A percentile compares a stretch with the other conserved stretches of the same genome.
Conservation (phyloP, 2,113 vertebrate species). For the Python bivittatus region DNA sequence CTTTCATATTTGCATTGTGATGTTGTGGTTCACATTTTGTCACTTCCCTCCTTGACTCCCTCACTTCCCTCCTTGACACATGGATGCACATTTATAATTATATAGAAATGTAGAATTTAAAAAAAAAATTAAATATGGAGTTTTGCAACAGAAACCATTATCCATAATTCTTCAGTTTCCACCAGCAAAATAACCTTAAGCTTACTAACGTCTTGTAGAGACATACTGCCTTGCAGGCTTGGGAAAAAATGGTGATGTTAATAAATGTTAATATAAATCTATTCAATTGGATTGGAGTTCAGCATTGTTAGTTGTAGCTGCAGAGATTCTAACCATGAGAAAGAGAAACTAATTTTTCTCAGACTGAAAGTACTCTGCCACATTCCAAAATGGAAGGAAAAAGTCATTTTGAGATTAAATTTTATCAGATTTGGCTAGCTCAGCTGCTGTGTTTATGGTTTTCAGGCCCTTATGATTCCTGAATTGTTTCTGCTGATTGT, state of each 20-base stretch:
- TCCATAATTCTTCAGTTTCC: not conserved
- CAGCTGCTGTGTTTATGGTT: not conserved
- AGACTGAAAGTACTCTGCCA: not conserved
- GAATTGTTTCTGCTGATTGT: not conserved
- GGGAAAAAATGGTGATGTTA: not conserved
- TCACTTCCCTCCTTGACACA: not conserved
- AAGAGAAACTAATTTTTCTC: too few species aligned
- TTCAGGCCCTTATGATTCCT: not conserved
- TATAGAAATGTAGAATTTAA: not conserved
- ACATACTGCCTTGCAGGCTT: not conserved
- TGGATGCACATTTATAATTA: not conserved
- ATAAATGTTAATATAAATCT: not conserved
- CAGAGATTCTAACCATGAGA: not conserved
- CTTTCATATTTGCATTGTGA: not conserved
- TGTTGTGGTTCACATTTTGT: not conserved
- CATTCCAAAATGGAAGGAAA: not conserved
- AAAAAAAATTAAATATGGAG: not conserved
- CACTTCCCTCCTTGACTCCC: not conserved
- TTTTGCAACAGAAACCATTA: not conserved
- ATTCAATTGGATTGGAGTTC: not conserved
- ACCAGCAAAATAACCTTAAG: not conserved
- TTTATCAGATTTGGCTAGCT: not conserved
- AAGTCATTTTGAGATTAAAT: not conserved
- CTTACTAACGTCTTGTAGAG: not conserved
- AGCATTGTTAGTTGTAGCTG: not conserved